Base-by-base conservation (phyloP, 1,140 invertebrate genomes). In the Drosophila paulistorum region DNA sequence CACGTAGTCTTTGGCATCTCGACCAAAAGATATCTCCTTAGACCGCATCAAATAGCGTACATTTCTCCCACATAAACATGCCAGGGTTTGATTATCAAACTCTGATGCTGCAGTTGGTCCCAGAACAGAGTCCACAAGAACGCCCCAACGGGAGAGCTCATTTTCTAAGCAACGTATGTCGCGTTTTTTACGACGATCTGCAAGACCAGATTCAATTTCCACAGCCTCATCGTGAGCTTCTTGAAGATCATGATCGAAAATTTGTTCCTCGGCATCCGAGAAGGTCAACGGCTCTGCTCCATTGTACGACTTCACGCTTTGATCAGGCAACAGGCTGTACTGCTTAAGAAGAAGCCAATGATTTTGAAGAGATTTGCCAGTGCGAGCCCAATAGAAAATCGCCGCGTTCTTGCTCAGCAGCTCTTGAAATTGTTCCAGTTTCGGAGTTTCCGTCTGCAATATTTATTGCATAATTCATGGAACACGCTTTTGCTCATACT, bases 331-430 rank as follows among this genome's bases (percentile, higher is more conserved):
- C 2, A 99, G 93, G 83, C 97, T 96, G 92, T 98, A 98, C 85
- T 99, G 97, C 92, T 98, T 98, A 93, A 99, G 95, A 20, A 98
- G 93, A 66, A 96, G 94, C 98, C 98, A 99, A 92, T 99, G 98
- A 41, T 94, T 94, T 81, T 96, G 94, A 35, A 99, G 92, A 11
- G 95, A 93, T 93, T 98, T 98, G 1, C 97, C 94, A 13, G 97
- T 99, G 77, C 98, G 94, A 17, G 96, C 95, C 57, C 95, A 95
- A 92, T 98, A 97, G 92, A 99, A 99, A 1, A 96, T 93, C 71
- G 96, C 95, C 0, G 96, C 94, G 92, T 98, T 96, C 85, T 96
- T 94, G 62, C 96, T 94, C n/a, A 99, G 92, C n/a, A 99, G 92
- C 79, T 97, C 95, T 93, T 97, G 96, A 91, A 99, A 98, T 48